Percentiles rank a stretch among this genome's conserved stretches.
Conservation (phyloP, 2,113 vertebrate species). For the Taxidea taxus region DNA sequence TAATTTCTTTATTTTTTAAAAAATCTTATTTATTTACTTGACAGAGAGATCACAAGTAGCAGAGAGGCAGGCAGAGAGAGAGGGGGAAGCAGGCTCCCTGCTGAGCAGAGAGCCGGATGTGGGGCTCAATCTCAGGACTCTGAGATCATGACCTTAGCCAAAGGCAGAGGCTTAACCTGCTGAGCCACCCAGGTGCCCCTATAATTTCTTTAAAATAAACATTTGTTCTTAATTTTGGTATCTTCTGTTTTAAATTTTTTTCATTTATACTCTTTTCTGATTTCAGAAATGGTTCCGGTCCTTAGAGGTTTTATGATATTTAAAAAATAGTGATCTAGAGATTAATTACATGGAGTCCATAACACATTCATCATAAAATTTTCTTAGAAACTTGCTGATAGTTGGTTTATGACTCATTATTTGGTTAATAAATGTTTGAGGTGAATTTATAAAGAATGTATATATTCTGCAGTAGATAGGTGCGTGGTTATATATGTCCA, state of each 20-base stretch:
- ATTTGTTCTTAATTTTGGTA: slow-evolving; percentile 1
- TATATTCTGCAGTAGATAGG: not conserved
- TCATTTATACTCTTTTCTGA: not conserved
- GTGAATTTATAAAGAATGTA: not conserved
- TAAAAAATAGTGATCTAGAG: not conserved
- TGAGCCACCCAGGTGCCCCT: not conserved
- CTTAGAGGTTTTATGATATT: not conserved
- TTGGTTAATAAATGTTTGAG: not conserved
- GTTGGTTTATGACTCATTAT: not conserved
- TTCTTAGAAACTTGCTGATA: not conserved
- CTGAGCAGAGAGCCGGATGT: no score
- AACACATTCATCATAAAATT: not conserved
- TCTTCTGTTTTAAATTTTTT: not conserved
- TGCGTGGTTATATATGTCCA: not conserved
- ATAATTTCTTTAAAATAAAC: not conserved
- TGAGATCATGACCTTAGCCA: no score
- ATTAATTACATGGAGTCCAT: not conserved
- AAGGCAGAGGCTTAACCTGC: no score
- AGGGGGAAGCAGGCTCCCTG: no score
- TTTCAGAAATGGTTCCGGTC: not conserved
- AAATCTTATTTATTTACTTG: no score
- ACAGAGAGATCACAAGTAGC: no score
- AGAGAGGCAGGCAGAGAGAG: no score
- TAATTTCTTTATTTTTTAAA: not conserved
- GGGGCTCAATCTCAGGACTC: no score